Conservation (phyloP, 2,888 invertebrate genomes). For the Chouioia cunea region DNA sequence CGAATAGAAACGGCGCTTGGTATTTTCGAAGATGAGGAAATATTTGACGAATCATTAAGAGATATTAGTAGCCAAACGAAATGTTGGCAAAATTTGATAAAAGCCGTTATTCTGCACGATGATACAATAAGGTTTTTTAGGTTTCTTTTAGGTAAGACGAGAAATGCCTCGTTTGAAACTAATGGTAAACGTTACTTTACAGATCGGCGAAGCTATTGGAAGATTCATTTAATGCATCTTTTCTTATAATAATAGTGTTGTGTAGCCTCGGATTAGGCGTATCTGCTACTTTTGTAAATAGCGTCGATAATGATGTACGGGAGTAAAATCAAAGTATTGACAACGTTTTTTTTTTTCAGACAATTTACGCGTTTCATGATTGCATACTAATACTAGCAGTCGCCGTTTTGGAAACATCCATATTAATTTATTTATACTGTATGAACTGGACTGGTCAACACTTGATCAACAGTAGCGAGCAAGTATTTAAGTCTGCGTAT, state of each 20-base stretch:
- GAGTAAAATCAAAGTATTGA: too few relatives aligned
- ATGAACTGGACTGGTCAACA: constrained; percentile 14
- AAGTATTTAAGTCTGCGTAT: constrained; percentile 13
- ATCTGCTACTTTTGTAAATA: neutral
- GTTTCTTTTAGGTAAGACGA: neutral
- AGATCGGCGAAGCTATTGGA: constrained; percentile 12
- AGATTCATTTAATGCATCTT: constrained; percentile 2
- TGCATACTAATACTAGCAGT: too few relatives aligned
- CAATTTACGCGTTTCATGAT: too few relatives aligned
- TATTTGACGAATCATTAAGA: too few relatives aligned
- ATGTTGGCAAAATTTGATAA: neutral
- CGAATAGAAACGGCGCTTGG: neutral
- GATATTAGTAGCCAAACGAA: too few relatives aligned
- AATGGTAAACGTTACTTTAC: neutral
- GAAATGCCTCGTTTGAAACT: neutral
- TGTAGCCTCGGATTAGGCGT: neutral
- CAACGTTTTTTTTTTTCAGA: too few relatives aligned
- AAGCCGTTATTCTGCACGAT: constrained; percentile 15
- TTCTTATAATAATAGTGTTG: neutral
- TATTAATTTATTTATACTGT: constrained; percentile 2
- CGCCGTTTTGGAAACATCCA: neutral
- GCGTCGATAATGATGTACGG: too few relatives aligned
- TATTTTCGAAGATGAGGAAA: neutral
- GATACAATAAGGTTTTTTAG: constrained; percentile 8
- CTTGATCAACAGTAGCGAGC: constrained; percentile 15